Conservation (phyloP, 2,888 invertebrate species). For the Baronia brevicornis region DNA sequence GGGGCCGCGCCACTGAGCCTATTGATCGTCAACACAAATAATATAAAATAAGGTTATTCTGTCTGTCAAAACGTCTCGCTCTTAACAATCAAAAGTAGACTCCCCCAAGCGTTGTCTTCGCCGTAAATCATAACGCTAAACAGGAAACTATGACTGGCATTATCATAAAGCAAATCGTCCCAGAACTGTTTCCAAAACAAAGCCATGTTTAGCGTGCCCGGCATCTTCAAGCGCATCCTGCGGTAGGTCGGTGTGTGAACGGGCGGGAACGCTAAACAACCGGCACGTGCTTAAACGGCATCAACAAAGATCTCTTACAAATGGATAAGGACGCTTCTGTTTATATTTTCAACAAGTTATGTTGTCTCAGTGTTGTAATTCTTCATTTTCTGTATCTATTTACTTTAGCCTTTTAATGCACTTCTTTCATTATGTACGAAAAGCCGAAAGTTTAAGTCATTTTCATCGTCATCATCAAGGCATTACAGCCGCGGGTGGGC, state of each 20-base stretch:
- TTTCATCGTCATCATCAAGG: no score
- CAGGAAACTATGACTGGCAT: slow-evolving; percentile 31
- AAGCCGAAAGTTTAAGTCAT: no score
- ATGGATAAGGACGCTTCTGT: slow-evolving; percentile 4
- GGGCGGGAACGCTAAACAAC: slow-evolving; percentile 38
- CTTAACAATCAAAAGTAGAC: slow-evolving; percentile 3
- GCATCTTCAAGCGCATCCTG: slow-evolving; percentile 26
- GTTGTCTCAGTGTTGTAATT: no score
- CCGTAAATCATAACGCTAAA: slow-evolving; percentile 19
- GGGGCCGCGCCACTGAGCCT: no score
- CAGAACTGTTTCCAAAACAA: slow-evolving; percentile 12
- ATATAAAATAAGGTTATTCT: no score
- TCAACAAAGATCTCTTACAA: slow-evolving; percentile 7
- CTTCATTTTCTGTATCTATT: no score
- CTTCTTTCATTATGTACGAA: no score
- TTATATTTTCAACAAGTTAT: not conserved
- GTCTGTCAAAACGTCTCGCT: no score
- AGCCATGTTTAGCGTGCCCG: no score
- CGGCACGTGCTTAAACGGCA: slow-evolving; percentile 34
- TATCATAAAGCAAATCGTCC: slow-evolving; percentile 33
- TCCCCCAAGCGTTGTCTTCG: not conserved
- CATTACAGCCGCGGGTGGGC: no score
- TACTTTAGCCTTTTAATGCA: no score
- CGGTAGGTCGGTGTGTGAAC: slow-evolving; percentile 51
- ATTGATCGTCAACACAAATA: no score